Evolutionary conservation across 2,888 invertebrate species (phyloP).

Genomic region (Drosophila multiciliata): DNA sequence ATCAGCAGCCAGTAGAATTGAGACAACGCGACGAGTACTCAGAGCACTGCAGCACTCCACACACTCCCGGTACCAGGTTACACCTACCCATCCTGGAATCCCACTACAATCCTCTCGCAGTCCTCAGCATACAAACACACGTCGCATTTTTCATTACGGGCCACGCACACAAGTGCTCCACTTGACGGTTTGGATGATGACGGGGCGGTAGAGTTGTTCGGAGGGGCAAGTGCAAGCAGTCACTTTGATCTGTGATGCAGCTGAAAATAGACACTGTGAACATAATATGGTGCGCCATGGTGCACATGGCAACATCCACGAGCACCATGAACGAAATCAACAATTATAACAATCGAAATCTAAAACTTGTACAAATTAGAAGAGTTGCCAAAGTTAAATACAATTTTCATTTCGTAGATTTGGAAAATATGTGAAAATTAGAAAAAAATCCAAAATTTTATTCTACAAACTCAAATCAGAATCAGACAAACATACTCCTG

Average conservation of each 20-base stretch:
- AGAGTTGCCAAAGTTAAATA: not conserved
- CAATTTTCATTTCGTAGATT: not conserved
- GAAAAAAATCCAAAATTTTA: not conserved
- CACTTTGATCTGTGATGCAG: constrained; percentile 71
- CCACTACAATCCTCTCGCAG: constrained; percentile 6
- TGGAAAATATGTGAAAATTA: not conserved
- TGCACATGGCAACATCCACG: not conserved
- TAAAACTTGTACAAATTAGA: not conserved
- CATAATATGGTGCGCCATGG: constrained; percentile 6
- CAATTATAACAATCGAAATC: not conserved
- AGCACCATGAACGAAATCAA: not conserved
- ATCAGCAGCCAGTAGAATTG: constrained; percentile 8
- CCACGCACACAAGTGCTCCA: constrained; percentile 65
- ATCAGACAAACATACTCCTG: not conserved
- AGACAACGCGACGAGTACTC: constrained; percentile 5
- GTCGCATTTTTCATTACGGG: constrained; percentile 67
- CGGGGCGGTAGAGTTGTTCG: not conserved
- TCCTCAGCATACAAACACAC: constrained; percentile 37
- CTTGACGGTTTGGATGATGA: constrained; percentile 35
- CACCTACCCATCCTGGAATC: not conserved
- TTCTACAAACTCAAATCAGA: not conserved
- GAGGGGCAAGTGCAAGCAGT: constrained; percentile 3
- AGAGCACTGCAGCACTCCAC: not conserved
- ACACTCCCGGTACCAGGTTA: not conserved
- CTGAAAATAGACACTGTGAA: constrained; percentile 43